These are phyloP conservation scores for Hippasteria phrygiana DNA, from an alignment of 53 echinoderm and acorn worm species.

Conservation along the genomic window DNA sequence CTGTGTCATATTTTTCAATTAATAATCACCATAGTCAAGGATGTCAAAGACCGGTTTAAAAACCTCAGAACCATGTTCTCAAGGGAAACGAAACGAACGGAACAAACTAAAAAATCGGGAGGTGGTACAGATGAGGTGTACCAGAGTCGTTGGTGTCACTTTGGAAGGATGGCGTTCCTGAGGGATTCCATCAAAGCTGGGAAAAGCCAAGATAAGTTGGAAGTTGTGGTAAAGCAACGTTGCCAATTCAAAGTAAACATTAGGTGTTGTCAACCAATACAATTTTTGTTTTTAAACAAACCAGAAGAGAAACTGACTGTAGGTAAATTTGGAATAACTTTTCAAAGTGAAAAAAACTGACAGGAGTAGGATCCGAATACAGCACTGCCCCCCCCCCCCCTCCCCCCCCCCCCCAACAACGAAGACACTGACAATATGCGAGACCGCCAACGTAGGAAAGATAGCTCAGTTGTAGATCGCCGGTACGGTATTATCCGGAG, in stretches of 20 bases:
- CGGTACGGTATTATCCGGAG: too few relatives aligned
- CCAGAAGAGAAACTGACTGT: too few relatives aligned
- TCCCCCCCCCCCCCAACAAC: too few relatives aligned
- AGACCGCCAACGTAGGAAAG: too few relatives aligned
- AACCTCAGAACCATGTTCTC: constrained; percentile 22
- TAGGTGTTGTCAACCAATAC: not conserved
- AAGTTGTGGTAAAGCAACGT: not conserved
- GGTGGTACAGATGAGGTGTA: constrained; percentile 1
- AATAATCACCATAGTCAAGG: constrained; percentile 6
- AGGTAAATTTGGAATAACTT: too few relatives aligned
- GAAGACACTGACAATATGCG: too few relatives aligned
- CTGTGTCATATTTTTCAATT: constrained; percentile 12
- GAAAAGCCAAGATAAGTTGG: constrained; percentile 26
- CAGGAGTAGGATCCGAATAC: too few relatives aligned
- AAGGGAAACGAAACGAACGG: not conserved
- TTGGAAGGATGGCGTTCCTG: not conserved
- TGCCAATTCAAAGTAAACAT: not conserved
- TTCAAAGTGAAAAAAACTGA: too few relatives aligned
- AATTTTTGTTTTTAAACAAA: too few relatives aligned
- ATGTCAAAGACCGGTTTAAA: constrained; percentile 22
- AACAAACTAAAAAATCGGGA: not conserved
- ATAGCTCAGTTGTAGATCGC: too few relatives aligned
- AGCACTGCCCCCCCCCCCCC: too few relatives aligned
- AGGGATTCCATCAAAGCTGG: constrained; percentile 33
- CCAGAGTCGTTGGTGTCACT: constrained; percentile 12